These are phyloP conservation scores for Brenthis ino DNA, from an alignment of 2,888 invertebrate species.

Conservation along the genomic window DNA sequence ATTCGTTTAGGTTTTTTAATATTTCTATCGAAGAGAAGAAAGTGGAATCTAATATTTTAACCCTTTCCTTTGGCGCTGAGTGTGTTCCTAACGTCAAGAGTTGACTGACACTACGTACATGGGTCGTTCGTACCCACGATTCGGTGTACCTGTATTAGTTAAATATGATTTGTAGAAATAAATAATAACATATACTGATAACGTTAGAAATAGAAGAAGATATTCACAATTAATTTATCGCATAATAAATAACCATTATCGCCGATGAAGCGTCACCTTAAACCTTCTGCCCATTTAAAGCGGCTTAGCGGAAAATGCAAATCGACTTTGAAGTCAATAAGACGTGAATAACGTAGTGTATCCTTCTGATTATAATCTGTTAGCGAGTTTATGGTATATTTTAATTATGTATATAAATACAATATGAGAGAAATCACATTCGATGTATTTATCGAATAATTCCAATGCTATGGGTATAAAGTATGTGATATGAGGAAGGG, in stretches of 20 bases:
- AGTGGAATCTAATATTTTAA: no score
- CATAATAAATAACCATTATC: slow-evolving; percentile 9
- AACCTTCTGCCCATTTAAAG: slow-evolving; percentile 24
- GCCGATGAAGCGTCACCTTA: slow-evolving; percentile 17
- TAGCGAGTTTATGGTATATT: slow-evolving; percentile 24
- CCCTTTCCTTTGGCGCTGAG: no score
- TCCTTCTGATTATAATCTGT: slow-evolving; percentile 33
- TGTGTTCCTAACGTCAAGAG: no score
- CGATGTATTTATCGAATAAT: no score
- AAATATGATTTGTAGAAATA: neutral
- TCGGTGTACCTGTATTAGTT: no score
- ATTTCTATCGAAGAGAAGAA: no score
- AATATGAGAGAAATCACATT: no score
- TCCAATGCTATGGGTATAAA: no score
- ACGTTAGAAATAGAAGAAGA: slow-evolving; percentile 7
- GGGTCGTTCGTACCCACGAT: no score
- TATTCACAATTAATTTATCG: slow-evolving; percentile 15
- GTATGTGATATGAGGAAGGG: no score
- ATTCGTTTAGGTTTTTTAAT: no score
- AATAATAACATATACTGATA: slow-evolving; percentile 2
- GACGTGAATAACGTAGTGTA: slow-evolving; percentile 31
- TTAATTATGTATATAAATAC: slow-evolving; percentile 7
- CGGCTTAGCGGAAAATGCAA: slow-evolving; percentile 38
- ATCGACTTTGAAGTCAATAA: slow-evolving; percentile 37
- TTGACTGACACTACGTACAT: no score